Base-by-base conservation (phyloP, 2,888 invertebrate species). In the Phengaris alcon region DNA sequence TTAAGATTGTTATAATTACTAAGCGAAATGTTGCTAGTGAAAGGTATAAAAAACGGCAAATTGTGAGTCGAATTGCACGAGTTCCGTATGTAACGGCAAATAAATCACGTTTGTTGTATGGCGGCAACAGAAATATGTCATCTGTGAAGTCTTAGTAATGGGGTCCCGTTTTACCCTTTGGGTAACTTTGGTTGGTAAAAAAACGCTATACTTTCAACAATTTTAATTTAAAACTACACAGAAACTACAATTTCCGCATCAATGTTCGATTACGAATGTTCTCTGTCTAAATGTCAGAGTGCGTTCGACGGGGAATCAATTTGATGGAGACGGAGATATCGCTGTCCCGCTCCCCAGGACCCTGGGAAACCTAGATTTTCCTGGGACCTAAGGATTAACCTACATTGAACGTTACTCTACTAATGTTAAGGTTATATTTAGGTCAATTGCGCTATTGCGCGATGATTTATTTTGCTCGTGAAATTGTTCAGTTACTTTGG, bases 341-440 rank as follows among this genome's bases (percentile, higher is more conserved):
- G 84, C 90, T 82, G 81, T 90, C 90, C 84, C 89, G 81, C 82
- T 90, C 87, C 82, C 81, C 83, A 86, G 81, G 81, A 80, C 84
- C 90, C 89, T 88, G 89, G 89, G 84, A 87, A 87, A 85, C 88
- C 88, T 87, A 88, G 85, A 87, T 89, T 84, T 84, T 83, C 84
- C 78, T 74, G 76, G 64, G 75, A 76, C 77, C 75, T 73, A 75
- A 74, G 77, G 77, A 74, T 70, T 69, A 75, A 55, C 68, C 55
- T 83, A 90, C 83, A 80, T 80, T 85, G 76, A 80, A 82, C 87
- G 83, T 84, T 90, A 85, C 79, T 77, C 57, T 80, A 69, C 6
- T 48, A 72, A 72, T 35, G 52, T 72, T 52, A 72, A 52, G 52
- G 52, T 52, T 6, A 8, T 54, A 52, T 72, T 52, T 72, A 22